phyloP scores from a whole-genome alignment of 2,113 vertebrate genomes.

The Rhea pennata region DNA sequence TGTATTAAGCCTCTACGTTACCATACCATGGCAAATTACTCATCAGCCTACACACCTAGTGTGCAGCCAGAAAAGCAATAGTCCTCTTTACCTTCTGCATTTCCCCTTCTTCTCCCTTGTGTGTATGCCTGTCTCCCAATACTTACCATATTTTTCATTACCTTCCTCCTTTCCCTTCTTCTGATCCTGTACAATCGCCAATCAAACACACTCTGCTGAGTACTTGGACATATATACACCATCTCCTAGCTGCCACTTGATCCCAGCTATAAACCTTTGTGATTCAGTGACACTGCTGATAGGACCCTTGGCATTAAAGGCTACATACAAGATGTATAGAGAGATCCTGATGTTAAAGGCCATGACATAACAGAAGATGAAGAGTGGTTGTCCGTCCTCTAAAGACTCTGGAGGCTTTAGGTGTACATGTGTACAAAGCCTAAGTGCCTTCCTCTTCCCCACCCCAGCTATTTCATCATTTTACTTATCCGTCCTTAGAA shows the following conservation, averaged over 20 bases:
- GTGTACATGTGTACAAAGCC: background rate
- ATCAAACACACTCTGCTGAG: background rate
- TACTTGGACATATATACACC: background rate
- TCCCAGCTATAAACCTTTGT: background rate
- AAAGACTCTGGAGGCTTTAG: background rate
- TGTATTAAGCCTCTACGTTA: background rate
- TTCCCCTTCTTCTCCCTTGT: background rate
- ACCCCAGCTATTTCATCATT: background rate
- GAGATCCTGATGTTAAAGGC: background rate
- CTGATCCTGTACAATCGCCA: background rate
- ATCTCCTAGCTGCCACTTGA: background rate
- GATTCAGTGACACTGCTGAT: background rate
- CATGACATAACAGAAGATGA: background rate
- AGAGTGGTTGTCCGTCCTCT: background rate
- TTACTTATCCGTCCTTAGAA: background rate
- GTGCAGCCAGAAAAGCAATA: background rate
- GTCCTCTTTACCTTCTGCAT: background rate
- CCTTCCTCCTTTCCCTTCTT: background rate
- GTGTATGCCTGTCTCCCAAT: background rate
- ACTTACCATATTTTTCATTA: background rate
- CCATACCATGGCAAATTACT: background rate
- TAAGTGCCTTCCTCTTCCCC: background rate
- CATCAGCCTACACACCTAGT: constrained; percentile 3
- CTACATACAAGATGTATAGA: background rate
- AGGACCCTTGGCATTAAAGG: background rate